Percentiles rank a stretch among this genome's conserved stretches.
Evolutionary conservation across 1,140 invertebrate species (phyloP).

Genomic region (Hesperophylax magnus): DNA sequence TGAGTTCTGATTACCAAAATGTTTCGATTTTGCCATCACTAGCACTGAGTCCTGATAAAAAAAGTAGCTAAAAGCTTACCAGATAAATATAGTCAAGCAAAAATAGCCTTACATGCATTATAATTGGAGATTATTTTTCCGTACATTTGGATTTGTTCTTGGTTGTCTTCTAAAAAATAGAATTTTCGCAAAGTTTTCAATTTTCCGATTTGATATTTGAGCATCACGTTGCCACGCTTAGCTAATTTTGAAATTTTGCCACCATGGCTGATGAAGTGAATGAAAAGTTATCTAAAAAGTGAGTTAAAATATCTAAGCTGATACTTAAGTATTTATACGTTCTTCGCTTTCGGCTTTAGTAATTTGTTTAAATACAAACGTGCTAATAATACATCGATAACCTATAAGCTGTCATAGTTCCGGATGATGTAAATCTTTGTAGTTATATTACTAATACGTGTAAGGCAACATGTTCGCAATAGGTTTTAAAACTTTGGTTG

Average conservation of each 20-base stretch:
- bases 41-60: too few species aligned
- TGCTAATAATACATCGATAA: conserved; percentile 17
- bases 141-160: neutral
- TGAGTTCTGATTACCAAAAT: too few species aligned
- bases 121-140: neutral
- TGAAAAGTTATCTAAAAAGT: conserved; percentile 55
- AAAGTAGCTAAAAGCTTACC: too few species aligned
- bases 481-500: conserved; percentile 3
- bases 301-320: conserved; percentile 25
- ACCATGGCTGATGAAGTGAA: conserved; percentile 46
- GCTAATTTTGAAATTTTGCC: conserved; percentile 11
- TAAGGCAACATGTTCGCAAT: conserved; percentile 7
- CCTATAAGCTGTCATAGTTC: conserved; percentile 14
- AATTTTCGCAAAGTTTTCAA: neutral
- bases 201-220: neutral
- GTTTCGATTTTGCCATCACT: too few species aligned
- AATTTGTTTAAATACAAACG: neutral
- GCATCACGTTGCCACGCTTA: too few species aligned
- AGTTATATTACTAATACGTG: neutral
- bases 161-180: neutral
- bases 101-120: neutral
- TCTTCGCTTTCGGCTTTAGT: neutral
- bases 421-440: conserved; percentile 12
- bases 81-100: neutral
- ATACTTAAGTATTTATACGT: neutral